Base-by-base conservation (phyloP, 1,140 invertebrate genomes). In the Drosophila guanche region DNA sequence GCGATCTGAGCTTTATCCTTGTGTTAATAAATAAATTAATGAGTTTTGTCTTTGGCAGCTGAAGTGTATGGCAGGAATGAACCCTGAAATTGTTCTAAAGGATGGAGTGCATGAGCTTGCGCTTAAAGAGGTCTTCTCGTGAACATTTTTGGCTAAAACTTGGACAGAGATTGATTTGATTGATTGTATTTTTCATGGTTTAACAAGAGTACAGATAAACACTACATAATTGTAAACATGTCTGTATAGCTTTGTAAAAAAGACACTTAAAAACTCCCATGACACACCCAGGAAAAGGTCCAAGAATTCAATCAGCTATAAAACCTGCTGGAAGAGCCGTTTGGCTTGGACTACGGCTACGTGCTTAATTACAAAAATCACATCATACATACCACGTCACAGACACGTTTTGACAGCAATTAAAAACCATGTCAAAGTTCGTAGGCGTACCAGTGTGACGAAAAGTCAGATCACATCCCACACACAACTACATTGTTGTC, bases 261-360 rank as follows among this genome's bases (percentile, higher is more conserved):
- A 4, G 25, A 46, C 55, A 42, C 25, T 41, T 22, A 46, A 50
- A 20, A 40, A 22, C 37, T 22, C 27, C 27, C 33, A 16, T 20
- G 16, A 8, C 20, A 43, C 45, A 55, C 51, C 4, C 22, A 72
- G 43, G 8, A 54, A 55, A 72, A 50, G 41, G 50, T 86, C 83
- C 81, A 74, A 67, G 81, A 86, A 81, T 81, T 86, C 83, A 88
- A 86, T 86, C 81, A 86, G 73, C 48, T 47, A 55, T 59, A 69
- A 67, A 59, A 46, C 47, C 40, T 59, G 46, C 42, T 63, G 60
- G 51, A 48, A 57, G 54, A 66, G 55, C 43, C 46, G 29, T 67
- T 60, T 47, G 61, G 61, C 78, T 75, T n/a, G n/a, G n/a, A n/a
- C 16, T 20, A 20, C 16, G 60, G 65, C 77, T 79, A 86, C 77